These are phyloP conservation scores for Neria commutata DNA, from an alignment of 2,888 invertebrate genomes.

Conservation along the genomic window DNA sequence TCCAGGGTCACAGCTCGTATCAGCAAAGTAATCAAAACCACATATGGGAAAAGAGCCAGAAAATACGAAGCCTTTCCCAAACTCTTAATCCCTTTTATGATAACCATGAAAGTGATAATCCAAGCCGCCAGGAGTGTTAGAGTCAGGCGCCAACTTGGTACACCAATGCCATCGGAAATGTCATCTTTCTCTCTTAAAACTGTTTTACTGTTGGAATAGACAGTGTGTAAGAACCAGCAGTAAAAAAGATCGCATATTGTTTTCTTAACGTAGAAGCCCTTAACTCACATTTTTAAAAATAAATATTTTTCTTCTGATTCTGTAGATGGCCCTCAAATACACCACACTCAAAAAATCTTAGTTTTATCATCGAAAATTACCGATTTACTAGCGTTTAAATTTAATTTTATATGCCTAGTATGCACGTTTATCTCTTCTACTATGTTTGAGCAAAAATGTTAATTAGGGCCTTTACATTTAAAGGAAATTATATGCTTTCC, in stretches of 20 bases:
- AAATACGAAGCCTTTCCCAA: conserved; percentile 22
- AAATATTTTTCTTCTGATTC: no score
- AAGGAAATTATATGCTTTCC: not conserved
- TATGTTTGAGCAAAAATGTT: no score
- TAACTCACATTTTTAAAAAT: no score
- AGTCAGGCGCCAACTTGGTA: conserved; percentile 21
- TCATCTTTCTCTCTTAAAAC: conserved; percentile 20
- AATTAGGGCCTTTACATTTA: not conserved
- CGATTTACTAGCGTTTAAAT: no score
- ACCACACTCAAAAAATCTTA: no score
- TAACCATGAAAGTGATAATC: conserved; percentile 18
- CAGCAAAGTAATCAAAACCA: conserved; percentile 17
- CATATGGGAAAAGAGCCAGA: conserved; percentile 23
- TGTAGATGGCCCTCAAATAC: no score
- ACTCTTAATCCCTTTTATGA: conserved; percentile 20
- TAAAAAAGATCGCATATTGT: no score
- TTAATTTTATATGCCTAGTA: no score
- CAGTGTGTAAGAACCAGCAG: no score
- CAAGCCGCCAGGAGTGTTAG: conserved; percentile 17
- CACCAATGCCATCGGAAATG: conserved; percentile 20
- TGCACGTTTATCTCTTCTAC: no score
- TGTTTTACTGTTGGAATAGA: conserved; percentile 8
- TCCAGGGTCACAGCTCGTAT: conserved; percentile 22
- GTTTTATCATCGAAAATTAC: no score
- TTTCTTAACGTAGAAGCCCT: no score